Conservation (phyloP, 1,140 invertebrate species). For the Drosophila neocordata region DNA sequence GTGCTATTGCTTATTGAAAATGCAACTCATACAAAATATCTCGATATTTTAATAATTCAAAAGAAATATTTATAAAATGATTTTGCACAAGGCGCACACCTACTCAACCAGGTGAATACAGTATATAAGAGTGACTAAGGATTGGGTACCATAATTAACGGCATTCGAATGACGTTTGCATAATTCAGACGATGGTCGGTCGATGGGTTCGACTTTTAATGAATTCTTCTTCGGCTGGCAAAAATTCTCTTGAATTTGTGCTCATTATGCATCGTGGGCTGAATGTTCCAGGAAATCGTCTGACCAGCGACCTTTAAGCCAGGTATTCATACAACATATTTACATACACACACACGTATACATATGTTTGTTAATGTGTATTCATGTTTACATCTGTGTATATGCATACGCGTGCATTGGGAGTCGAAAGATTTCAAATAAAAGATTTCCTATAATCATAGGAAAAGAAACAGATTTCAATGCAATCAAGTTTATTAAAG, state of each 20-base stretch:
- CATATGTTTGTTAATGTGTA: not conserved
- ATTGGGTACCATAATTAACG: slow-evolving; percentile 51
- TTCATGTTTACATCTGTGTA: no score
- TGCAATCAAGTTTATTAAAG: no score
- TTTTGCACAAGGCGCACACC: slow-evolving; percentile 2
- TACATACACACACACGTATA: not conserved
- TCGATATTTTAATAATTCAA: slow-evolving; percentile 4
- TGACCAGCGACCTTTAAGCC: slow-evolving; percentile 25
- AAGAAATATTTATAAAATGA: slow-evolving; percentile 15
- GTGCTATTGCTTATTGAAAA: not conserved
- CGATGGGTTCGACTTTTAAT: slow-evolving; percentile 34
- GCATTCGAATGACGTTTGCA: slow-evolving; percentile 65
- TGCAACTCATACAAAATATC: slow-evolving; percentile 6
- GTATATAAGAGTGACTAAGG: slow-evolving; percentile 5
- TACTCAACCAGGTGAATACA: not conserved
- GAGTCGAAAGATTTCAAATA: not conserved
- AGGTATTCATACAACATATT: slow-evolving; percentile 3
- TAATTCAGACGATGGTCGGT: slow-evolving; percentile 38
- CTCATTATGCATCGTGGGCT: slow-evolving; percentile 68
- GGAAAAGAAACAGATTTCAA: no score
- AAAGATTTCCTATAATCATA: not conserved
- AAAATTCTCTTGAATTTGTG: slow-evolving; percentile 66
- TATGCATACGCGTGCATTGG: not conserved
- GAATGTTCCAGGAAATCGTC: slow-evolving; percentile 58
- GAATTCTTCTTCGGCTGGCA: slow-evolving; percentile 37